Conservation (phyloP, 2,888 invertebrate species). For the Drosophila neonasuta region DNA sequence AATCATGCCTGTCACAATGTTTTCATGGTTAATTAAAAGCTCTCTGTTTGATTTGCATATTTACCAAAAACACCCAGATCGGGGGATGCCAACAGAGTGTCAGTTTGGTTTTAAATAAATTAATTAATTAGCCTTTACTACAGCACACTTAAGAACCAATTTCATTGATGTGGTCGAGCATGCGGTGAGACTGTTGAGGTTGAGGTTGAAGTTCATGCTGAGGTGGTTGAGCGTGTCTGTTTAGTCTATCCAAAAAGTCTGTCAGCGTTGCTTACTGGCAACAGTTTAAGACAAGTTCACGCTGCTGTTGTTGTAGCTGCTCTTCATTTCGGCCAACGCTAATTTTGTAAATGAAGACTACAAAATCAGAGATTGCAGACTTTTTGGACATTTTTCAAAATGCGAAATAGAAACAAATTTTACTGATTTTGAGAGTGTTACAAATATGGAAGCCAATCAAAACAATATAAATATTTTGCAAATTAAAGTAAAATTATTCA, state of each 20-base stretch:
- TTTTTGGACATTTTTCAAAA: too few relatives aligned
- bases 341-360: constrained; percentile 1
- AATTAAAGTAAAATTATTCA: too few relatives aligned
- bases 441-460: too few relatives aligned
- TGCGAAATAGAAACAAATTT: too few relatives aligned
- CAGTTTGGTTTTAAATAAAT: constrained; percentile 31
- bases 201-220: background rate
- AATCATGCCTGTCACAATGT: constrained; percentile 43
- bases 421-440: too few relatives aligned
- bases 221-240: background rate
- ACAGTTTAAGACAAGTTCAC: constrained; percentile 18
- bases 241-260: background rate
- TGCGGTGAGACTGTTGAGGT: background rate
- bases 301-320: background rate
- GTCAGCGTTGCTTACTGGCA: background rate
- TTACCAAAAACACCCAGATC: constrained; percentile 2
- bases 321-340: background rate
- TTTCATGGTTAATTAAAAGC: constrained; percentile 64
- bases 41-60: constrained; percentile 50
- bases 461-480: too few relatives aligned
- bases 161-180: constrained; percentile 9
- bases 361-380: background rate
- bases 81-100: background rate
- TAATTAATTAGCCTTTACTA: constrained; percentile 38
- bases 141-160: constrained; percentile 1